phyloP scores from a whole-genome alignment of 2,888 invertebrate genomes.

The Phengaris arion region DNA sequence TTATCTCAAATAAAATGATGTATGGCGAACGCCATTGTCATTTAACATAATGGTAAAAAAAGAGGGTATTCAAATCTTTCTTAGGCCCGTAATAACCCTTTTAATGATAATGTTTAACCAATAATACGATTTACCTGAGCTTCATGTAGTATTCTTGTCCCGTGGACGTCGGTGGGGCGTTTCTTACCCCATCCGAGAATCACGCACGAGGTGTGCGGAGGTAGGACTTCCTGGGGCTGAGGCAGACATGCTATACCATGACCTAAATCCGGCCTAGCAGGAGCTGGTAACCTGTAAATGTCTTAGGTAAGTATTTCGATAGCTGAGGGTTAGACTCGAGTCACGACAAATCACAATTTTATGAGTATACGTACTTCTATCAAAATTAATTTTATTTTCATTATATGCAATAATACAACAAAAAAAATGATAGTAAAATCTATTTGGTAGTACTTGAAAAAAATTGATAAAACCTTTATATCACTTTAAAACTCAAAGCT shows the following conservation, averaged over 20 bases:
- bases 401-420: too few species aligned
- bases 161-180: conserved; percentile 85
- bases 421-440: too few species aligned
- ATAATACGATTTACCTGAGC: conserved; percentile 80
- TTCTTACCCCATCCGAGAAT: conserved; percentile 97
- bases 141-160: conserved; percentile 91
- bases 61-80: background rate
- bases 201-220: conserved; percentile 84
- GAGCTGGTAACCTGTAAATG: conserved; percentile 55
- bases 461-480: too few species aligned
- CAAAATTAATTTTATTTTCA: too few species aligned
- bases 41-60: too few species aligned
- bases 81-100: too few species aligned
- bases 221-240: conserved; percentile 81
- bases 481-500: too few species aligned
- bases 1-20: too few species aligned
- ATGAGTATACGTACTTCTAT: too few species aligned
- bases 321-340: background rate
- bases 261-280: conserved; percentile 62
- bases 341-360: background rate
- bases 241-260: conserved; percentile 91
- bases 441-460: too few species aligned
- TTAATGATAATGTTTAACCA: too few species aligned
- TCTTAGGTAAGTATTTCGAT: background rate
- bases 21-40: too few species aligned